These are phyloP conservation scores for Apogon talboti DNA, from an alignment of 2,797 vertebrate genomes.

Conservation along the genomic window DNA sequence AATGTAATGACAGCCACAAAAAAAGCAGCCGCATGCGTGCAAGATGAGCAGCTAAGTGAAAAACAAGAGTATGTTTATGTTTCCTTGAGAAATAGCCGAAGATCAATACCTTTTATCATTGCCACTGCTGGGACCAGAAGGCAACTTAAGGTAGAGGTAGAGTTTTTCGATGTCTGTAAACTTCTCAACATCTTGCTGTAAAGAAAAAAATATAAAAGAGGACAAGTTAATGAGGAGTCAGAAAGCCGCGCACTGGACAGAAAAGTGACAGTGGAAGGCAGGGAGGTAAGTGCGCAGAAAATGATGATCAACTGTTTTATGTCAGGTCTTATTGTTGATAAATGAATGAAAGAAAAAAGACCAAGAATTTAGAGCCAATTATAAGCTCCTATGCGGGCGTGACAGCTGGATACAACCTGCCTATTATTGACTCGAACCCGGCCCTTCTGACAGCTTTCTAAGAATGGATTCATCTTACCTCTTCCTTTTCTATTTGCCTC, in stretches of 20 bases:
- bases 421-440: constrained; percentile 37
- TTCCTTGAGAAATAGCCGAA: not conserved
- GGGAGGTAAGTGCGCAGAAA: too few species aligned
- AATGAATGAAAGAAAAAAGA: not conserved
- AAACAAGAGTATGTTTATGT: constrained; percentile 40
- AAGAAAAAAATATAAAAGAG: constrained; percentile 42
- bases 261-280: not conserved
- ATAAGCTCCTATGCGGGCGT: constrained; percentile 8
- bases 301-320: too few species aligned
- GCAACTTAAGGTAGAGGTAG: constrained; percentile 99
- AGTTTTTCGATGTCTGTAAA: constrained; percentile 99
- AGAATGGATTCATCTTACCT: constrained; percentile 69
- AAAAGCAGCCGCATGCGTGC: constrained; percentile 28
- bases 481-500: constrained; percentile 72
- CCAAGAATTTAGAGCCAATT: not conserved
- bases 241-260: not conserved
- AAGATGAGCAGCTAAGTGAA: constrained; percentile 35
- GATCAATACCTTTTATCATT: constrained; percentile 94
- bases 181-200: constrained; percentile 99
- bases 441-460: constrained; percentile 63
- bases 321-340: too few species aligned
- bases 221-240: not conserved
- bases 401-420: constrained; percentile 31
- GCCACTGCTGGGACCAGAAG: constrained; percentile 99
- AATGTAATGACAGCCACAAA: constrained; percentile 60